Percentiles rank a stretch among this genome's conserved stretches.
Evolutionary conservation across 2,113 vertebrate genomes (phyloP).

Genomic region (Pampusana beccarii): DNA sequence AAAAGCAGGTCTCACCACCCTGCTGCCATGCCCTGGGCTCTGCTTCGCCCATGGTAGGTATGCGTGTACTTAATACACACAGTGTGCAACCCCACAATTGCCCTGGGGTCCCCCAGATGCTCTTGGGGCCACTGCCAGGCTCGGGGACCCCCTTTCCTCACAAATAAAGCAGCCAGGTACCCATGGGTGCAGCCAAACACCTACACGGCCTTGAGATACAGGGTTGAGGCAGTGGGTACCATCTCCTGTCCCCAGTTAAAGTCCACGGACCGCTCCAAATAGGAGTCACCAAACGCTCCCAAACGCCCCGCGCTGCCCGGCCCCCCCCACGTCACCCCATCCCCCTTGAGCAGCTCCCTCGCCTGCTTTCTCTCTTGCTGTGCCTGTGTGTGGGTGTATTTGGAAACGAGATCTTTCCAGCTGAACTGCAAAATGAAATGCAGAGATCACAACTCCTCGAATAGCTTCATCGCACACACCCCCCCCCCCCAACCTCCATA

Average conservation of each 20-base stretch:
- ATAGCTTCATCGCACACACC: slow-evolving; percentile 25
- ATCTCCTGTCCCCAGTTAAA: background rate
- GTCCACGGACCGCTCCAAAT: background rate
- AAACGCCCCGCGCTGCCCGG: background rate
- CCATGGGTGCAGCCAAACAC: background rate
- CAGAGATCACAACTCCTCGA: slow-evolving; percentile 70
- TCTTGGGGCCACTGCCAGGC: background rate
- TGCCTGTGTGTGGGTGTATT: slow-evolving; percentile 77
- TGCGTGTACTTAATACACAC: rapidly evolving
- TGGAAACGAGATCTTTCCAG: slow-evolving; percentile 78
- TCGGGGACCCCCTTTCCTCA: background rate
- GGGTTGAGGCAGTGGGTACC: background rate
- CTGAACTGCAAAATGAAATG: slow-evolving; percentile 75
- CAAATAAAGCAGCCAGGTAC: background rate
- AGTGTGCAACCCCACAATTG: background rate
- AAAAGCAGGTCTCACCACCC: background rate
- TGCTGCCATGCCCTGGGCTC: background rate
- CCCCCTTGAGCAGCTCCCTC: slow-evolving; percentile 4
- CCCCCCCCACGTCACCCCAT: background rate
- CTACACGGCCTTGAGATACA: background rate
- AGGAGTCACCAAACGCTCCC: background rate
- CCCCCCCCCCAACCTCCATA: background rate
- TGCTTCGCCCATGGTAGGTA: rapidly evolving
- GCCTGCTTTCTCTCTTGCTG: slow-evolving; percentile 38
- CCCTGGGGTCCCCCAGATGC: background rate